Percentiles rank a stretch among this genome's conserved stretches.
Conservation (phyloP, 2,113 vertebrate genomes). For the Rhadina sibilatrix region DNA sequence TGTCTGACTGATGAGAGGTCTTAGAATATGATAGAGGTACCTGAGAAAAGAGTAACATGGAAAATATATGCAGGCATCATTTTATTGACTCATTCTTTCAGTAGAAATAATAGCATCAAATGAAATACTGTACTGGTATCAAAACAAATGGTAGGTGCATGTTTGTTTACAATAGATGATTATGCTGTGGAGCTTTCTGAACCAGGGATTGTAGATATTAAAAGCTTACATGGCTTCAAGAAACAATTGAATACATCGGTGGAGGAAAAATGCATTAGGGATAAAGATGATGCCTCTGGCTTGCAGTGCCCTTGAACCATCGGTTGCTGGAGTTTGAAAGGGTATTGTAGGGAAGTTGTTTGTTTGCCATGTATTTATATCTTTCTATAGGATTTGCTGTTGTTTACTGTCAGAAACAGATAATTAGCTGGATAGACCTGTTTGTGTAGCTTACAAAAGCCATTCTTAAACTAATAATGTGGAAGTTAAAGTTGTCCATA, state of each 20-base stretch:
- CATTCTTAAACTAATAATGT: not conserved
- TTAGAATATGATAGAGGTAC: not conserved
- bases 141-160: not conserved
- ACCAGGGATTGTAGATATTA: not conserved
- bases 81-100: not conserved
- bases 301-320: not conserved
- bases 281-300: not conserved
- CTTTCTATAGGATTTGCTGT: not conserved
- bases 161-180: not conserved
- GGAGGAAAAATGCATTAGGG: not conserved
- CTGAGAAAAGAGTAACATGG: not conserved
- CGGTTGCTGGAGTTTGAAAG: not conserved
- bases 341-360: not conserved
- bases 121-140: not conserved
- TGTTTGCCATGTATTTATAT: not conserved
- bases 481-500: not conserved
- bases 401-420: not conserved
- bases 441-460: not conserved
- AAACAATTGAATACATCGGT: not conserved
- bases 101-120: not conserved
- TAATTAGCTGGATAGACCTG: not conserved
- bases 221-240: not conserved
- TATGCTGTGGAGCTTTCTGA: not conserved
- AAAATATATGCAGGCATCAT: not conserved
- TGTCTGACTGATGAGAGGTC: not conserved